phyloP scores from a whole-genome alignment of 2,888 invertebrate genomes.

The Hemithea aestivaria region DNA sequence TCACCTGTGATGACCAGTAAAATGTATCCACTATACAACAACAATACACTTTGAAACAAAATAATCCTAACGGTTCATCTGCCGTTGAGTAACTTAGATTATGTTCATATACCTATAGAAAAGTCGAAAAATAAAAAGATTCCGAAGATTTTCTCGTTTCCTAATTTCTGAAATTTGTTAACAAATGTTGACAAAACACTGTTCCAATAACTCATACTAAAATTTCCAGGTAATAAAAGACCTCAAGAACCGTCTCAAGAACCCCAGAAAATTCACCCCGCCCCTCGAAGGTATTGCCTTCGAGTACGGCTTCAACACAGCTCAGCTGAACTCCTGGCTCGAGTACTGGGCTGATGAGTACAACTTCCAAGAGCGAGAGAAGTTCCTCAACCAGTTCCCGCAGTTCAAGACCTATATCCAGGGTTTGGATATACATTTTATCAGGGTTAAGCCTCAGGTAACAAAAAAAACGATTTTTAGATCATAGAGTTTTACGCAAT shows the following conservation, averaged over 20 bases:
- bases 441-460: constrained; percentile 82
- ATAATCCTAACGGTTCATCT: too few relatives aligned
- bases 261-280: constrained; percentile 49
- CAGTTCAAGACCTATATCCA: constrained; percentile 89
- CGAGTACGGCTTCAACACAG: constrained; percentile 89
- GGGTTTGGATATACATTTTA: constrained; percentile 84
- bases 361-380: constrained; percentile 80
- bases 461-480: constrained; percentile 13
- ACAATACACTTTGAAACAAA: too few relatives aligned
- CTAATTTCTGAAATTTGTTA: too few relatives aligned
- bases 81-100: too few relatives aligned
- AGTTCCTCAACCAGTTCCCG: constrained; percentile 83
- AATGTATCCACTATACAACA: too few relatives aligned
- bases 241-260: constrained; percentile 46
- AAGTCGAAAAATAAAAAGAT: too few relatives aligned
- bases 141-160: too few relatives aligned
- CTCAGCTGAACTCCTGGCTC: constrained; percentile 80
- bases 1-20: too few relatives aligned
- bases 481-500: too few relatives aligned
- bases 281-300: constrained; percentile 85
- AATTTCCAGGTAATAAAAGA: constrained; percentile 50
- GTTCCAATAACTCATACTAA: too few relatives aligned
- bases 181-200: too few relatives aligned
- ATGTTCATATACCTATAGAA: too few relatives aligned
- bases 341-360: constrained; percentile 89